Evolutionary conservation across 2,888 invertebrate species (phyloP).

Genomic region (Polymixis lichenea): DNA sequence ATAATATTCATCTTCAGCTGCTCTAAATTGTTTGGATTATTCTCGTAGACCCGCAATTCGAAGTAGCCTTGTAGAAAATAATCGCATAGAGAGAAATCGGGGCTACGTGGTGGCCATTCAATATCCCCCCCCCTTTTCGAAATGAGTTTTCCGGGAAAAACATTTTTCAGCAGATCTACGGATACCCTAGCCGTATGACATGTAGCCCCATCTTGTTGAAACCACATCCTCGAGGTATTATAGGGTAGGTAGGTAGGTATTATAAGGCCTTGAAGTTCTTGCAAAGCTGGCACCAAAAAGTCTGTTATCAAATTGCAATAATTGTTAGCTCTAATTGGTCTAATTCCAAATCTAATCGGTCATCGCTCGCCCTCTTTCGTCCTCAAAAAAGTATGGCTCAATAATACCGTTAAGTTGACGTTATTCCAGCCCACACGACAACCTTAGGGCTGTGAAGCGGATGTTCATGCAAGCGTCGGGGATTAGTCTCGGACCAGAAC

Average conservation of each 20-base stretch:
- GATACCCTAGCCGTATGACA: conserved; percentile 15
- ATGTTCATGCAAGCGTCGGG: conserved; percentile 46
- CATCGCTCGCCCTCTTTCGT: conserved; percentile 45
- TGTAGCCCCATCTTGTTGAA: conserved; percentile 3
- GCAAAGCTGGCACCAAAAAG: conserved; percentile 19
- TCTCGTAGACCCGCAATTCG: conserved; percentile 42
- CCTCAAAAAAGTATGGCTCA: conserved; percentile 49
- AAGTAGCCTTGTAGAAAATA: conserved; percentile 57
- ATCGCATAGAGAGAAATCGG: conserved; percentile 41
- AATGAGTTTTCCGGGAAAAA: conserved; percentile 11
- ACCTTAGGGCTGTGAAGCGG: conserved; percentile 50
- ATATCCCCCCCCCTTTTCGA: background rate
- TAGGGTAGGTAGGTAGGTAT: no score
- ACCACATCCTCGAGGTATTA: no score
- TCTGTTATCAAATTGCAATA: background rate
- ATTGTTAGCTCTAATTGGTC: conserved; percentile 51
- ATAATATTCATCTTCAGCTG: conserved; percentile 53
- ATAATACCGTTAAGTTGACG: conserved; percentile 44
- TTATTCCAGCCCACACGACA: conserved; percentile 42
- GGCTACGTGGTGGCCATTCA: conserved; percentile 26
- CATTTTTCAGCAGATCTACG: conserved; percentile 11
- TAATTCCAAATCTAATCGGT: no score
- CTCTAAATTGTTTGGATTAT: conserved; percentile 43
- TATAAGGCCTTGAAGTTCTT: conserved; percentile 10
- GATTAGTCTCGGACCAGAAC: conserved; percentile 48